Percentiles rank a stretch among this genome's conserved stretches.
phyloP scores from a whole-genome alignment of 2,797 vertebrate species.

The Crenuchus spilurus region DNA sequence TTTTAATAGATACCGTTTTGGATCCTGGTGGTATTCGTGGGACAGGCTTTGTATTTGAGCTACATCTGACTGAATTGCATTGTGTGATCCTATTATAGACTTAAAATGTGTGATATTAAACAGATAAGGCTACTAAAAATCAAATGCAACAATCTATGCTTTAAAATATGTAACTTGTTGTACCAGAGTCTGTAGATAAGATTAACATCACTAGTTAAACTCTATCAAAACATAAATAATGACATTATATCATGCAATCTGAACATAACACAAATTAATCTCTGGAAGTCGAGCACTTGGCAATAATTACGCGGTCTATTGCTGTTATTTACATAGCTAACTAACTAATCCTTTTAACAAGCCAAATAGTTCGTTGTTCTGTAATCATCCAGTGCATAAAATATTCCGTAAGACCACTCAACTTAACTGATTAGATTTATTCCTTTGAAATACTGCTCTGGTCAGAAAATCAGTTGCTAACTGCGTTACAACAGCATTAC shows the following conservation, averaged over 20 bases:
- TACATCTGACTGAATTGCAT: not conserved
- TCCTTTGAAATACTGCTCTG: not conserved
- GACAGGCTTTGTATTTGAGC: not conserved
- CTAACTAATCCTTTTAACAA: too few relatives aligned
- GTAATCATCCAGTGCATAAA: too few relatives aligned
- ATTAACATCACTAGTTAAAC: too few relatives aligned
- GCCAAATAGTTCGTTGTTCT: too few relatives aligned
- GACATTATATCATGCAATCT: too few relatives aligned
- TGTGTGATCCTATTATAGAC: not conserved
- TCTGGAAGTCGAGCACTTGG: too few relatives aligned
- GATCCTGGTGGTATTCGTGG: not conserved
- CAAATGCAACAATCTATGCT: not conserved
- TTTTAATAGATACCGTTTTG: conserved; percentile 24
- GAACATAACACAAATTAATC: too few relatives aligned
- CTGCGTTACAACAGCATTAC: not conserved
- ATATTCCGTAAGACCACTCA: not conserved
- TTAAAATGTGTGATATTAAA: not conserved
- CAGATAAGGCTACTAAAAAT: not conserved
- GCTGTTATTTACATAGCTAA: too few relatives aligned
- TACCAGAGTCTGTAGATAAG: not conserved
- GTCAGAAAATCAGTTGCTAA: rapidly evolving
- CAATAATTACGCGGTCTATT: too few relatives aligned
- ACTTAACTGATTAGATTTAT: not conserved
- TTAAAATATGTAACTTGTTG: not conserved
- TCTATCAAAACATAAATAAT: too few relatives aligned